phyloP scores from a whole-genome alignment of 2,888 invertebrate genomes.

The Metacarcinus magister region DNA sequence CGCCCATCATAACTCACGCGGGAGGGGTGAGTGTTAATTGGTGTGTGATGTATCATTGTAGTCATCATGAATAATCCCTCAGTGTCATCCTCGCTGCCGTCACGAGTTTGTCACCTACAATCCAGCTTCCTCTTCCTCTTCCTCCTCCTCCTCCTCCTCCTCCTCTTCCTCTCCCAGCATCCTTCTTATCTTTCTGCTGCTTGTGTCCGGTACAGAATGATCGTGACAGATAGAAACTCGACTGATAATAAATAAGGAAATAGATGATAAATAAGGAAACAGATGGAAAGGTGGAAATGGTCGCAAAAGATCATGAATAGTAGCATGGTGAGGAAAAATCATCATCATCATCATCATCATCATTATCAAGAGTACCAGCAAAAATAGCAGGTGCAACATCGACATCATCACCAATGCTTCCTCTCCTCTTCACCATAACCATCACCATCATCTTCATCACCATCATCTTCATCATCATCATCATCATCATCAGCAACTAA shows the following conservation, averaged over 20 bases:
- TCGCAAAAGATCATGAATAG: not conserved
- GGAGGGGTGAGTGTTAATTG: slow-evolving; percentile 75
- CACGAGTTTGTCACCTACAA: slow-evolving; percentile 67
- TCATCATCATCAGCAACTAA: not conserved
- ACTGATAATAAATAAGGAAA: not conserved
- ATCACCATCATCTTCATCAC: not conserved
- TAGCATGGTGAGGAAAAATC: not conserved
- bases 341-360: not conserved
- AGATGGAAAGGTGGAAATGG: not conserved
- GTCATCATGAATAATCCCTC: slow-evolving; percentile 72
- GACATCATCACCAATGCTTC: not conserved
- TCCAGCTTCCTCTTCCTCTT: not conserved
- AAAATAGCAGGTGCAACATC: not conserved
- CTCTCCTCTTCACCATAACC: not conserved
- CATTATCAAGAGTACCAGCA: not conserved
- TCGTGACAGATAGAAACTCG: not conserved
- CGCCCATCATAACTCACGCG: slow-evolving; percentile 67
- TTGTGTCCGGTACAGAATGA: not conserved
- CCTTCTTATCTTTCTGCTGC: not conserved
- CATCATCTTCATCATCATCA: not conserved
- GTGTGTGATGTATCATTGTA: slow-evolving; percentile 76
- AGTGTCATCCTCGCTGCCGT: slow-evolving; percentile 49
- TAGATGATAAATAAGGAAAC: not conserved
- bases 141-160: not conserved
- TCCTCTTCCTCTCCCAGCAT: not conserved